Evolutionary conservation across 1,140 invertebrate species (phyloP), one percentile per base, ranked within the genome.

Genomic region (Sinonovacula constricta): DNA sequence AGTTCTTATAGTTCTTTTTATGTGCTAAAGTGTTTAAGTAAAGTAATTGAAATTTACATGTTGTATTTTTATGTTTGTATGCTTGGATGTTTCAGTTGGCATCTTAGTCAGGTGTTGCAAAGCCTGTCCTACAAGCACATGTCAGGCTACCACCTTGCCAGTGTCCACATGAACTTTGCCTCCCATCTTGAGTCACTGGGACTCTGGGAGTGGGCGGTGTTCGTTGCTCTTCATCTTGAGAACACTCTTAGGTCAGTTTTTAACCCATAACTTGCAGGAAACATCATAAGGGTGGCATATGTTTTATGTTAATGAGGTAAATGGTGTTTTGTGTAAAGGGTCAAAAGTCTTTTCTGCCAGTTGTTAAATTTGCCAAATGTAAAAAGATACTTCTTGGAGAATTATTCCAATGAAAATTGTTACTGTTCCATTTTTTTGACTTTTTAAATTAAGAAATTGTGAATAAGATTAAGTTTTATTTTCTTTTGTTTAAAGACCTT

Each of bases 171-270:
- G 0, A 95, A 94, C 70, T 96, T 96, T 88, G 95, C 97, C 0
- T 93, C 94, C 4, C 96, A 98, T 90, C 90, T 98, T 36, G 96
- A 98, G 90, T 93, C 94, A 33, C 89, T 94, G 18, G 96, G 95
- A 0, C 88, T 95, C 0, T 98, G 97, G 96, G 94, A 97, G 18
- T 97, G 96, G 94, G 94, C 96, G 0, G 93, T 97, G n/a, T 97
- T 96, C 90, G 95, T 96, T 22, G 88, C 96, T 0, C 89, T 97
- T 14, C 96, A 97, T 88, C 92, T 97, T n/a, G 91, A 94, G 57
- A 92, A 97, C 83, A 87, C 92, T 15, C 82, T 88, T 53, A 90
- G 90, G 93, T 93, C 84, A 89, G 89, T 75, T 33, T 63, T 36
- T 14, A 3, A 7, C 31, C 1, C 30, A 53, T 12, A 26, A 22